Percentiles rank a stretch among this genome's conserved stretches.
These are phyloP conservation scores for Leptatherina wallacei DNA, from an alignment of 2,797 vertebrate genomes.

Conservation along the genomic window DNA sequence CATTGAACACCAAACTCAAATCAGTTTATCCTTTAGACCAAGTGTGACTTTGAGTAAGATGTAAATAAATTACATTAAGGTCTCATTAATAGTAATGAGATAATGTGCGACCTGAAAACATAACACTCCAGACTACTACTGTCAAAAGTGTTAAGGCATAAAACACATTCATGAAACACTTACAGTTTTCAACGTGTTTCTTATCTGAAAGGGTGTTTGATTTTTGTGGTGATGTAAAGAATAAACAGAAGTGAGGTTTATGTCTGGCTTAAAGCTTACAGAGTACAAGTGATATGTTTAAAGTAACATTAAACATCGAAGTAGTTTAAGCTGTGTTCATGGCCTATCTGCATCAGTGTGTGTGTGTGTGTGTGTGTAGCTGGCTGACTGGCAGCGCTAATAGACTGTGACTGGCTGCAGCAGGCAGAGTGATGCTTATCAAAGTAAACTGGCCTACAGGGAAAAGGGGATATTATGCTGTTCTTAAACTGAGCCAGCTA, in stretches of 20 bases:
- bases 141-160: not conserved
- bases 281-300: conserved; percentile 4
- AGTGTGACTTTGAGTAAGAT: not conserved
- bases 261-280: conserved; percentile 7
- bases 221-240: not conserved
- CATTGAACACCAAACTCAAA: not conserved
- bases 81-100: too few relatives aligned
- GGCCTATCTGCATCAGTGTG: conserved; percentile 4
- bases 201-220: not conserved
- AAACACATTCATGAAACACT: not conserved
- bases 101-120: not conserved
- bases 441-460: conserved; percentile 58
- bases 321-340: not conserved
- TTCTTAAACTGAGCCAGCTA: conserved; percentile 25
- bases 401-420: conserved; percentile 49
- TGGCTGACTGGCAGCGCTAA: conserved; percentile 51
- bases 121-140: not conserved
- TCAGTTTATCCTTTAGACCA: not conserved
- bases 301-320: conserved; percentile 24
- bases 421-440: conserved; percentile 66
- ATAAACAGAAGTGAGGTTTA: not conserved
- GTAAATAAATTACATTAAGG: not conserved
- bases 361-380: not conserved
- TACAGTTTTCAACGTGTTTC: not conserved
- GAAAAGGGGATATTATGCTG: conserved; percentile 56